A percentile compares a stretch with the other conserved stretches of the same genome.
phyloP scores from a whole-genome alignment of 2,797 vertebrate genomes.

The Botia kubotai region DNA sequence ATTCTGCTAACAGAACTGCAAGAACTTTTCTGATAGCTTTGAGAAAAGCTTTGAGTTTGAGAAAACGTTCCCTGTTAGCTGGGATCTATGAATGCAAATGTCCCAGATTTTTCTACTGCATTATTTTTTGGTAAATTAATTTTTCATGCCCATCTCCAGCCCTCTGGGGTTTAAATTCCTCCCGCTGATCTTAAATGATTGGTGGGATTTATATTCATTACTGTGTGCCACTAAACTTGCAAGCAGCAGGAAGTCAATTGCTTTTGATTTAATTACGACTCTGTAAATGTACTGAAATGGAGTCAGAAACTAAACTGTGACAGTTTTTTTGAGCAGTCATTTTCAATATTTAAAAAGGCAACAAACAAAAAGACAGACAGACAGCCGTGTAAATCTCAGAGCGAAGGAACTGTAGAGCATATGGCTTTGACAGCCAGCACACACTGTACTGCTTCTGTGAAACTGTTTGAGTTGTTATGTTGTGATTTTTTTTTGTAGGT shows the following conservation, averaged over 20 bases:
- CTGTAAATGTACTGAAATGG: slow-evolving; percentile 33
- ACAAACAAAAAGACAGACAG: not conserved
- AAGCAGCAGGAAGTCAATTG: slow-evolving; percentile 37
- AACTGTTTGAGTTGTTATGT: not conserved
- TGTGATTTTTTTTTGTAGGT: not conserved
- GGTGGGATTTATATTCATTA: slow-evolving; percentile 26
- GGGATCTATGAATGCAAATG: not conserved
- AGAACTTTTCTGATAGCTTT: too few relatives aligned
- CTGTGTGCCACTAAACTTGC: slow-evolving; percentile 37
- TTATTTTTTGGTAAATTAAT: slow-evolving; percentile 19
- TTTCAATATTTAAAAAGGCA: slow-evolving; percentile 23
- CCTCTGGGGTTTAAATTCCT: slow-evolving; percentile 23
- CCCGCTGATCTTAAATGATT: slow-evolving; percentile 42
- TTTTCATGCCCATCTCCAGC: slow-evolving; percentile 31
- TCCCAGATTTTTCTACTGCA: not conserved
- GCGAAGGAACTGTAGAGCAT: not conserved
- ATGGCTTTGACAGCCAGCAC: slow-evolving; percentile 9
- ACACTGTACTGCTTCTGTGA: slow-evolving; percentile 8
- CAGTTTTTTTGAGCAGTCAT: not conserved
- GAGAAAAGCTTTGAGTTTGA: too few relatives aligned
- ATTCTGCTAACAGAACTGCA: too few relatives aligned
- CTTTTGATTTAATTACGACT: slow-evolving; percentile 32
- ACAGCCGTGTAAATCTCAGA: slow-evolving; percentile 1
- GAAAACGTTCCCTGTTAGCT: too few relatives aligned
- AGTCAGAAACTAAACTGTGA: slow-evolving; percentile 30